Base-by-base conservation (phyloP, 2,797 vertebrate genomes). In the Lepus oiostolus region DNA sequence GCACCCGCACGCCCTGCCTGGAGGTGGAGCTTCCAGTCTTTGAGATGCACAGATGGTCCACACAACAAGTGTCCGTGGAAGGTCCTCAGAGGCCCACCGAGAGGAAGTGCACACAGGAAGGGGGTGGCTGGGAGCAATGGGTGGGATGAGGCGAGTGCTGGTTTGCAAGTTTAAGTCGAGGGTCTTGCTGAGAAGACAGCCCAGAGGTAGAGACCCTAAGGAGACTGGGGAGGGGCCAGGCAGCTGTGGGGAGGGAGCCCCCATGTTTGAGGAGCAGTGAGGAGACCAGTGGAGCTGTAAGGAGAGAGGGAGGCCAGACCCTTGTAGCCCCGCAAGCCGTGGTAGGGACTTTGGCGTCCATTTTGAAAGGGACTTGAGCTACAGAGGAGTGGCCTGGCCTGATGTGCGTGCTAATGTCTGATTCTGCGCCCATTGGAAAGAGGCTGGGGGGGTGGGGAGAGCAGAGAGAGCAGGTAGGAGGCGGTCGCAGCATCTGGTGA, bases 21-120 rank as follows among this genome's bases (percentile, higher is more conserved):
- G 17, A 24, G 0, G 6, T 0, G 5, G 16, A 28, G 47, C 58
- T 68, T 17, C 7, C 4, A 4, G 80, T 85, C 12, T 82, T 12
- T 10, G 24, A n/a, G 68, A 75, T 7, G 71, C 32, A 30, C 0
- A 1, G 32, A 54, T 12, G 9, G 13, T 0, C 3, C 32, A 8
- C 6, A 0, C 1, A 4, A 28, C 16, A 12, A 17, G 58, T 38
- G n/a, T 17, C 2, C 3, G 0, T 0, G 24, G 0, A 0, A 28
- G 9, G 14, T 0, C 4, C 11, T 38, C 67, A 28, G 14, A 12
- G n/a, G 32, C 12, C 35, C 68, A 22, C 3, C 30, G 12, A 62
- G n/a, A 91, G 62, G 76, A 47, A 83, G 21, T 1, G 3, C 16
- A 7, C 3, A 6, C 12, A 26, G 30, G 54, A 58, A 63, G 5